These are phyloP conservation scores for Styela clava DNA, from an alignment of 23 tunicate species.

Conservation along the genomic window DNA sequence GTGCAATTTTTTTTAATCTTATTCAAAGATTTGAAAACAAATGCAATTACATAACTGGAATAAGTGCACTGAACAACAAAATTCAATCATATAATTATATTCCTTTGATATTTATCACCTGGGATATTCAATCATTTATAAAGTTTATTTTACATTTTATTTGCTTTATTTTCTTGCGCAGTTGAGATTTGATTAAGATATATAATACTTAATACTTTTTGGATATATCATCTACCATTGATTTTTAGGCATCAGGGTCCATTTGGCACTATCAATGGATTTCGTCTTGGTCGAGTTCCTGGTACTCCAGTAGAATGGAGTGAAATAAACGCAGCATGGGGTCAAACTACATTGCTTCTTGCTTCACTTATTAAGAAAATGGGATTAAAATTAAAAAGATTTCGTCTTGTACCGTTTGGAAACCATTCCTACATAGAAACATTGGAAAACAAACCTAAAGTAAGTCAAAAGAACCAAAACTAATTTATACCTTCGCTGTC, in stretches of 20 bases:
- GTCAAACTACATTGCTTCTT: slow-evolving; percentile 69
- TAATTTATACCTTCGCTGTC: not conserved
- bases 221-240: too few species aligned
- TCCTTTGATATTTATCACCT: too few species aligned
- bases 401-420: slow-evolving; percentile 81
- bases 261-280: slow-evolving; percentile 90
- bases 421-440: slow-evolving; percentile 73
- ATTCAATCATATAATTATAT: too few species aligned
- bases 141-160: too few species aligned
- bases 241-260: slow-evolving; percentile 85
- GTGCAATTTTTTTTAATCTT: too few species aligned
- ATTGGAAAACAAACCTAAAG: slow-evolving; percentile 79
- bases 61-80: too few species aligned
- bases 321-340: slow-evolving; percentile 96
- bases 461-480: not conserved
- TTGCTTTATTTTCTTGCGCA: too few species aligned
- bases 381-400: slow-evolving; percentile 62
- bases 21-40: too few species aligned
- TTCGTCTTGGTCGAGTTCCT: slow-evolving; percentile 86
- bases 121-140: too few species aligned
- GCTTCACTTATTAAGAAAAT: slow-evolving; percentile 72
- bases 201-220: too few species aligned
- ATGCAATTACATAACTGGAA: too few species aligned
- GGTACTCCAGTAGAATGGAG: slow-evolving; percentile 77
- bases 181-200: too few species aligned